Conservation (phyloP, 2,113 vertebrate genomes). For the Pundamilia nyererei region DNA sequence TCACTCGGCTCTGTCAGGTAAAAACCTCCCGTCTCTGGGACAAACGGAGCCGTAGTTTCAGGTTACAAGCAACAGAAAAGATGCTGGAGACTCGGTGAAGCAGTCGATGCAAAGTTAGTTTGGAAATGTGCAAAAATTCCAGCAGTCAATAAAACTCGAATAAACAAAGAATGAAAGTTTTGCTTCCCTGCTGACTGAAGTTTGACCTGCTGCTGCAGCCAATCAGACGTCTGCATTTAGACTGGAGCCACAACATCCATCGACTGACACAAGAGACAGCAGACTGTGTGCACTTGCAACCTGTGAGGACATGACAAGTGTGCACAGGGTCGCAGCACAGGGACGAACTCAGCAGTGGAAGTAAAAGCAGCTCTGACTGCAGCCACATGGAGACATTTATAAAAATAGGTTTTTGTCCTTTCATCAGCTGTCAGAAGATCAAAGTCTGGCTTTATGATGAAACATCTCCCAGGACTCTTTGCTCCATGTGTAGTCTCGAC, state of each 20-base stretch:
- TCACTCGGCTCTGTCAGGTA: accelerated
- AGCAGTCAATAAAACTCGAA: not conserved
- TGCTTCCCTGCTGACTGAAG: accelerated
- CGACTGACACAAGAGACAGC: not conserved
- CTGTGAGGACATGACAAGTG: not conserved
- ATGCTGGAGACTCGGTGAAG: not conserved
- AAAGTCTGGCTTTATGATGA: not conserved
- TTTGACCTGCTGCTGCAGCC: not conserved
- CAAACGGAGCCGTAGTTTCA: not conserved
- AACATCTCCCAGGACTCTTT: not conserved
- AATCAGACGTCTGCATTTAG: constrained; percentile 12
- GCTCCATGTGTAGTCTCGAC: not conserved
- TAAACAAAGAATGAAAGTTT: not conserved
- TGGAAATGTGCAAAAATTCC: not conserved
- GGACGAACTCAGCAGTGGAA: not conserved
- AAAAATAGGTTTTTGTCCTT: not conserved
- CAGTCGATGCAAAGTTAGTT: not conserved
- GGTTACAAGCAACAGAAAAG: not conserved
- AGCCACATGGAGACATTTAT: not conserved
- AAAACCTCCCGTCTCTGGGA: not conserved
- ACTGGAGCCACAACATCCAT: not conserved
- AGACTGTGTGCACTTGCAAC: not conserved
- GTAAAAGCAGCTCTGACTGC: not conserved
- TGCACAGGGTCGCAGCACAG: not conserved
- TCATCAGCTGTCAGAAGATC: not conserved